Conservation (phyloP, 2,797 vertebrate species). For the Glossophaga mutica region DNA sequence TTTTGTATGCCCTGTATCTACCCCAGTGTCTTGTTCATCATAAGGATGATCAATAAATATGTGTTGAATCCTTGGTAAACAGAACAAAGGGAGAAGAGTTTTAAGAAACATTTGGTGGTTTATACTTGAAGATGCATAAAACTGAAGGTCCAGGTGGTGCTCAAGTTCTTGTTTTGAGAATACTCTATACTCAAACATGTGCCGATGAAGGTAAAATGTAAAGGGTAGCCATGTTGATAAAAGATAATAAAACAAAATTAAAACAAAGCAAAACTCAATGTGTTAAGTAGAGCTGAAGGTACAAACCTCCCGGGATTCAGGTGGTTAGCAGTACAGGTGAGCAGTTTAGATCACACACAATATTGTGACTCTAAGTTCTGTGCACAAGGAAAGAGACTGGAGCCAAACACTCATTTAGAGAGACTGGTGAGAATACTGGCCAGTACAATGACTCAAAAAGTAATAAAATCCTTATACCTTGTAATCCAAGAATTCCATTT, state of each 20-base stretch:
- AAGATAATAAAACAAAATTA: neutral
- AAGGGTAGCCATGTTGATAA: neutral
- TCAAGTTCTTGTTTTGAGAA: neutral
- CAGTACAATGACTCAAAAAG: neutral
- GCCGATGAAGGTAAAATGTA: neutral
- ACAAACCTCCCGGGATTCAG: neutral
- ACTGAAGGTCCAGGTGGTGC: neutral
- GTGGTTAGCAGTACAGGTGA: neutral
- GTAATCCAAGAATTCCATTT: neutral
- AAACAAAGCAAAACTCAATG: neutral
- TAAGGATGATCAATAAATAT: neutral
- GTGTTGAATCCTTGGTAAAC: neutral
- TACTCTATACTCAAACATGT: neutral
- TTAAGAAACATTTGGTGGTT: neutral
- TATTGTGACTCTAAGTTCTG: neutral
- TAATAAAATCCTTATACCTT: neutral
- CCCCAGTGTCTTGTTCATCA: neutral
- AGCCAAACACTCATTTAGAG: neutral
- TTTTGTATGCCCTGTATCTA: slow-evolving; percentile 1
- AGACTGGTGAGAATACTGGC: neutral
- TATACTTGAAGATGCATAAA: neutral
- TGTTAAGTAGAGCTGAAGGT: neutral
- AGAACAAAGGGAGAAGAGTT: neutral
- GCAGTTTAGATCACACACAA: neutral
- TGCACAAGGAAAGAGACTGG: neutral